Conservation (phyloP, 2,888 invertebrate species). For the Heterodera filipjevi region DNA sequence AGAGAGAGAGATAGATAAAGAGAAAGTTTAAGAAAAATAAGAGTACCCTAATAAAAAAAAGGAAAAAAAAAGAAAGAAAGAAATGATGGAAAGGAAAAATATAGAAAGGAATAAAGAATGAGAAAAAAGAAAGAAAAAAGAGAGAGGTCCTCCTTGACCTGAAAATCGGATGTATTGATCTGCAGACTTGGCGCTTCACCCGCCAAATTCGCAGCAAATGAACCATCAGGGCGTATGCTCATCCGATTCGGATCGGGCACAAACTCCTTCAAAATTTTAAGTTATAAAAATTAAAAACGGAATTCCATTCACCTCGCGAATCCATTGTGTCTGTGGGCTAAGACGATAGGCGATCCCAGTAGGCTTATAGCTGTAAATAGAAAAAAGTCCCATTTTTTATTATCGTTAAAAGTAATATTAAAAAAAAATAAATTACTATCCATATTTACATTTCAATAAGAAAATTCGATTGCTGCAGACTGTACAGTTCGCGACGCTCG, state of each 20-base stretch:
- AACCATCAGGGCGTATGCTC: constrained; percentile 7
- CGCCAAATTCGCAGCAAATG: constrained; percentile 1
- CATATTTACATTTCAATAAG: constrained; percentile 25
- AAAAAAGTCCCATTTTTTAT: no score
- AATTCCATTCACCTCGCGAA: not conserved
- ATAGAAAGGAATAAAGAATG: no score
- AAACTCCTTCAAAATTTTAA: constrained; percentile 5
- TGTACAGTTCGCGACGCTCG: constrained; percentile 20
- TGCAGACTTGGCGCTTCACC: constrained; percentile 5
- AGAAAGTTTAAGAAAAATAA: not conserved
- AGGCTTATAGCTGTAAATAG: not conserved
- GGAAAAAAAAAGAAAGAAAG: no score
- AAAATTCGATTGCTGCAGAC: not conserved
- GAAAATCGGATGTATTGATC: constrained; percentile 27
- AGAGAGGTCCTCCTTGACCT: no score
- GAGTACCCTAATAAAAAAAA: no score
- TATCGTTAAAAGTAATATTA: not conserved
- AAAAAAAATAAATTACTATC: not conserved
- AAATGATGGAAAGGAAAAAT: no score
- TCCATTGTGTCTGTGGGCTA: constrained; percentile 1
- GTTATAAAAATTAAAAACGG: not conserved
- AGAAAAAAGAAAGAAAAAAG: no score
- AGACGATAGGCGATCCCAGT: constrained; percentile 15
- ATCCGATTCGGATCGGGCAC: not conserved
- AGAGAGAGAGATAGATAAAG: no score